phyloP scores from a whole-genome alignment of 2,113 vertebrate genomes.

The Macrotus californicus region DNA sequence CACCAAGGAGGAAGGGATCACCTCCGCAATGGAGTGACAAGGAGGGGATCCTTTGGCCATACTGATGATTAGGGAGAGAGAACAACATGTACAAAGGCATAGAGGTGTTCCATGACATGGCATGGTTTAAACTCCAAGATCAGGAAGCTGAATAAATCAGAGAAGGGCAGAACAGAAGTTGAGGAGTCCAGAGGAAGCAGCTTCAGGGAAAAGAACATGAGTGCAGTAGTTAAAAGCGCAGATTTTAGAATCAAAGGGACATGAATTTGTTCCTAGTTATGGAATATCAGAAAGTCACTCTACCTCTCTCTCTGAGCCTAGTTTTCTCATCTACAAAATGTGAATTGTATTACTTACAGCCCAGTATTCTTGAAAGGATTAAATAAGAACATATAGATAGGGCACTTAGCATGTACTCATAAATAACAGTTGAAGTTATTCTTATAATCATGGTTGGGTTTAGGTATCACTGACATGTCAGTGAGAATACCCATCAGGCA shows the following conservation, averaged over 20 bases:
- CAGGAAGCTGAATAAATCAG: neutral
- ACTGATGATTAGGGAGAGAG: neutral
- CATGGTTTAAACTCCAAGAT: neutral
- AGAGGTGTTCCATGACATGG: neutral
- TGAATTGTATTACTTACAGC: neutral
- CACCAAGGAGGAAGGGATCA: neutral
- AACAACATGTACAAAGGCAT: neutral
- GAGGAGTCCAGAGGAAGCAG: neutral
- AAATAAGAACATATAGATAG: slow-evolving; percentile 26
- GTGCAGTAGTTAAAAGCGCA: neutral
- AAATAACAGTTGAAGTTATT: neutral
- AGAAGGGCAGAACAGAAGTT: neutral
- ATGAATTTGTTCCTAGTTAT: neutral
- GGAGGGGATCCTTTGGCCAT: neutral
- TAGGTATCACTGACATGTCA: neutral
- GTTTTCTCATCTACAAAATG: neutral
- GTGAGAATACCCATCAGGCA: neutral
- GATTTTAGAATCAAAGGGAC: neutral
- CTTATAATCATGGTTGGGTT: neutral
- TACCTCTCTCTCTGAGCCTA: neutral
- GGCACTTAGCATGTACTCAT: neutral
- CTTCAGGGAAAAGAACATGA: neutral
- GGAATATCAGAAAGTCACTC: neutral
- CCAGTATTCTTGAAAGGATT: neutral
- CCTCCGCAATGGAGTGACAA: neutral